These are phyloP conservation scores for Drosophila kohkoa DNA, from an alignment of 1,140 invertebrate genomes.

Conservation along the genomic window DNA sequence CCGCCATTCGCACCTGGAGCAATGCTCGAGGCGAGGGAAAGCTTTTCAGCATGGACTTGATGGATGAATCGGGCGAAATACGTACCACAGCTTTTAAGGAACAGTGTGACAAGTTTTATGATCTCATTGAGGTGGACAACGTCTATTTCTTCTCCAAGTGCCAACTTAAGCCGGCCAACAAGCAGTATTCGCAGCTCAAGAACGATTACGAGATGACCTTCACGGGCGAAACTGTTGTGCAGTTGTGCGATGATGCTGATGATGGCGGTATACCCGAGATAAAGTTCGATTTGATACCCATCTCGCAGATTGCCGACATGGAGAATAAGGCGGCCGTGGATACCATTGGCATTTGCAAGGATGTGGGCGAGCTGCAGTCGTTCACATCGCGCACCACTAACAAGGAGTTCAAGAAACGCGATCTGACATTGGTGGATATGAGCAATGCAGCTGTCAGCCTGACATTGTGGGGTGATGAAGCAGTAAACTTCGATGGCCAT, in stretches of 20 bases:
- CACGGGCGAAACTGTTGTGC: constrained; percentile 91
- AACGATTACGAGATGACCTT: constrained; percentile 99
- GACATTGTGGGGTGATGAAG: constrained; percentile 92
- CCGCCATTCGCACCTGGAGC: constrained; percentile 93
- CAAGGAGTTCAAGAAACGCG: constrained; percentile 95
- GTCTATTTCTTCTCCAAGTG: constrained; percentile 95
- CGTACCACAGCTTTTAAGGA: constrained; percentile 97
- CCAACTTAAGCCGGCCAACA: constrained; percentile 95
- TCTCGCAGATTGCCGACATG: constrained; percentile 90
- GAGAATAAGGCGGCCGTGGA: constrained; percentile 91
- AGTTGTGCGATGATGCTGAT: constrained; percentile 89
- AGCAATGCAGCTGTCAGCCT: constrained; percentile 90
- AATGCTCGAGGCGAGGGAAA: constrained; percentile 97
- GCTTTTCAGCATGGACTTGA: constrained; percentile 96
- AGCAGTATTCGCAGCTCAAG: constrained; percentile 92
- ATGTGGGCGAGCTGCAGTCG: constrained; percentile 89
- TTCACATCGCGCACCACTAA: constrained; percentile 91
- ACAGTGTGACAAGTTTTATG: constrained; percentile 95
- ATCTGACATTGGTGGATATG: constrained; percentile 94
- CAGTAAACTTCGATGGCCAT: constrained; percentile 92
- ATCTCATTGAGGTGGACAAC: constrained; percentile 94
- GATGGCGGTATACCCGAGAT: constrained; percentile 89
- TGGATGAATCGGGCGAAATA: constrained; percentile 98
- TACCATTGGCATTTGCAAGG: constrained; percentile 95
- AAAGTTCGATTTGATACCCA: constrained; percentile 93